These are phyloP conservation scores for Plutomurus gul DNA, from an alignment of 1,140 invertebrate genomes.

Conservation along the genomic window DNA sequence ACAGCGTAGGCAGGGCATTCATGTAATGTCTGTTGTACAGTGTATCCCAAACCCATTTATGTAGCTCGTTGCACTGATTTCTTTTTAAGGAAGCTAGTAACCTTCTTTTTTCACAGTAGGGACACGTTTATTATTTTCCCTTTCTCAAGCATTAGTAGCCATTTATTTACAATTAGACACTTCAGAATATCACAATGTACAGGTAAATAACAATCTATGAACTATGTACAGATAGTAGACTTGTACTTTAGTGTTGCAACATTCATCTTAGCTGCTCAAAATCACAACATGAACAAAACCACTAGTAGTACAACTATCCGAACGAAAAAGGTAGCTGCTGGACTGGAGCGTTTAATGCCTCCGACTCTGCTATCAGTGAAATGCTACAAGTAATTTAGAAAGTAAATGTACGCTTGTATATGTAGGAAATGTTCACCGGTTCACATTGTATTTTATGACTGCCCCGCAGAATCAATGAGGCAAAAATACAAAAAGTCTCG, in stretches of 20 bases:
- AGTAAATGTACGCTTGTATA: constrained; percentile 9
- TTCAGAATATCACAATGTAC: neutral
- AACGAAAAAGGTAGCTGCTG: neutral
- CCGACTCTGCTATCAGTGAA: too few species aligned
- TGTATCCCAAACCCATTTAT: too few species aligned
- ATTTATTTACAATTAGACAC: neutral
- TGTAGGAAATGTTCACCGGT: neutral
- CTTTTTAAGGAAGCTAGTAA: constrained; percentile 12
- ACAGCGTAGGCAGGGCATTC: too few species aligned
- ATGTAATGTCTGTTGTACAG: too few species aligned
- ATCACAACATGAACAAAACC: neutral
- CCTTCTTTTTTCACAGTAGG: neutral
- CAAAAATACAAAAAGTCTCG: neutral
- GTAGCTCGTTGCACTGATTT: neutral
- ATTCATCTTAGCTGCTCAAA: neutral
- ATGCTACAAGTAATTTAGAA: constrained; percentile 14
- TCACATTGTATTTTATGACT: neutral
- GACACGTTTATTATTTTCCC: constrained; percentile 3
- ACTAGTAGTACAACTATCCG: neutral
- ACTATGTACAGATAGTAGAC: neutral
- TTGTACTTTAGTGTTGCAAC: neutral
- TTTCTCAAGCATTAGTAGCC: neutral
- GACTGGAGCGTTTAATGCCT: too few species aligned
- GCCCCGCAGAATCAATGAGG: neutral
- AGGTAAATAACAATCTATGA: neutral